Conservation (phyloP, 2,888 invertebrate genomes). For the Psylliodes chrysocephalus region DNA sequence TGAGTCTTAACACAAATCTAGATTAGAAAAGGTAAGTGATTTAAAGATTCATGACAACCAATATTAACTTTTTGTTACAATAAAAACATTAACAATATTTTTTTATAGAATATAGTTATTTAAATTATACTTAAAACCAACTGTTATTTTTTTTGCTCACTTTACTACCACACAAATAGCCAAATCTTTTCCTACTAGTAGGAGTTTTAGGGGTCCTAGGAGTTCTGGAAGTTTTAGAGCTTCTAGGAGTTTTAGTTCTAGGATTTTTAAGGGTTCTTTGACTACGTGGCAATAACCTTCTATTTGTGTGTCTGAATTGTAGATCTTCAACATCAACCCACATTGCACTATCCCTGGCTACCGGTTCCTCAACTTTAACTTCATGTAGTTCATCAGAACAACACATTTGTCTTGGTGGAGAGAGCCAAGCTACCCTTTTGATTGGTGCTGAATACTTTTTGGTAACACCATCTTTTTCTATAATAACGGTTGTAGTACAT, state of each 20-base stretch:
- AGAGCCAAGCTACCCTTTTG: neutral
- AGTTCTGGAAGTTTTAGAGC: too few species aligned
- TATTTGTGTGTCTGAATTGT: too few species aligned
- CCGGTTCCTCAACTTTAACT: neutral
- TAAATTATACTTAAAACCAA: too few species aligned
- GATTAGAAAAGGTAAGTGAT: conserved; percentile 24
- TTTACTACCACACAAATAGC: too few species aligned
- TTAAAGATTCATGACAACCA: too few species aligned
- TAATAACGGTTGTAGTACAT: neutral
- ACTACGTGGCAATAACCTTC: too few species aligned
- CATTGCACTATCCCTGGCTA: neutral
- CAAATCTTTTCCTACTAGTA: neutral
- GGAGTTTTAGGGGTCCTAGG: neutral
- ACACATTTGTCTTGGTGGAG: neutral
- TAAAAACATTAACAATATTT: too few species aligned
- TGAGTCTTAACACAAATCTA: conserved; percentile 32
- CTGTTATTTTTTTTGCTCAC: too few species aligned
- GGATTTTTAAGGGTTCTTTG: too few species aligned
- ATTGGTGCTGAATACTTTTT: neutral
- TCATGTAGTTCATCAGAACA: neutral
- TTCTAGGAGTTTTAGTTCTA: too few species aligned
- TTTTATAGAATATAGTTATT: too few species aligned
- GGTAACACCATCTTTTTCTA: neutral
- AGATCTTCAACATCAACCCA: conserved; percentile 8
- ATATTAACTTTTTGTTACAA: too few species aligned